phyloP scores from a whole-genome alignment of 2,888 invertebrate species.

The Liposcelis brunnea region DNA sequence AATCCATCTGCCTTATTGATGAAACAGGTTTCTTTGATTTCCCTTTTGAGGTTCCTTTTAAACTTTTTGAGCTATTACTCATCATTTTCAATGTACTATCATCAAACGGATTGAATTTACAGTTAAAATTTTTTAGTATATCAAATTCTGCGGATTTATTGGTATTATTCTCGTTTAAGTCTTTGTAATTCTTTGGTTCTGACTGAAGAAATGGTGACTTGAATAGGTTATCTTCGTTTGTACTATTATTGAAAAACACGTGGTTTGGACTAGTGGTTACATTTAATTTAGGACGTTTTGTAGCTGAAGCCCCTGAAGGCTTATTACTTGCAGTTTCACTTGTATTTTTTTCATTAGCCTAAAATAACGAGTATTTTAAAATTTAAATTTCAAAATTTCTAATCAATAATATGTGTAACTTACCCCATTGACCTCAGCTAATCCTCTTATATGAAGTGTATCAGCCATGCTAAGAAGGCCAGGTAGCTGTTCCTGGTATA shows the following conservation, averaged over 20 bases:
- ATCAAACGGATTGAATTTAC: not conserved
- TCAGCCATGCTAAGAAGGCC: slow-evolving; percentile 60
- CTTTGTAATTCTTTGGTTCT: slow-evolving; percentile 8
- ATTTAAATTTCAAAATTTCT: not conserved
- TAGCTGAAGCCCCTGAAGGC: not conserved
- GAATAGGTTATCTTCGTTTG: slow-evolving; percentile 4
- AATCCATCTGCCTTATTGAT: no score
- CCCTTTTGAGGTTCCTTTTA: slow-evolving; percentile 30
- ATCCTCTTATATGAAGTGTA: slow-evolving; percentile 62
- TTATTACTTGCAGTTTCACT: not conserved
- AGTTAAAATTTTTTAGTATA: not conserved
- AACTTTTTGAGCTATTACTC: slow-evolving; percentile 28
- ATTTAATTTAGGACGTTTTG: slow-evolving; percentile 3
- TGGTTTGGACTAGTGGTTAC: slow-evolving; percentile 6
- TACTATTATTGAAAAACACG: slow-evolving; percentile 5
- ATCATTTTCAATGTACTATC: slow-evolving; percentile 7
- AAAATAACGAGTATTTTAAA: slow-evolving; percentile 16
- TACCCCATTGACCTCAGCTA: slow-evolving; percentile 65
- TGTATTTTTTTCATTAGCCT: slow-evolving; percentile 17
- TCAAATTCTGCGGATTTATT: not conserved
- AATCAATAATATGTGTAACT: slow-evolving; percentile 19
- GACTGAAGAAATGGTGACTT: slow-evolving; percentile 3
- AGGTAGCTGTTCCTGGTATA: slow-evolving; percentile 60
- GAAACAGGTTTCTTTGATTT: slow-evolving; percentile 17
- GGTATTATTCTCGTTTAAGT: slow-evolving; percentile 8